Conservation (phyloP, 2,797 vertebrate species). For the Chelon labrosus region DNA sequence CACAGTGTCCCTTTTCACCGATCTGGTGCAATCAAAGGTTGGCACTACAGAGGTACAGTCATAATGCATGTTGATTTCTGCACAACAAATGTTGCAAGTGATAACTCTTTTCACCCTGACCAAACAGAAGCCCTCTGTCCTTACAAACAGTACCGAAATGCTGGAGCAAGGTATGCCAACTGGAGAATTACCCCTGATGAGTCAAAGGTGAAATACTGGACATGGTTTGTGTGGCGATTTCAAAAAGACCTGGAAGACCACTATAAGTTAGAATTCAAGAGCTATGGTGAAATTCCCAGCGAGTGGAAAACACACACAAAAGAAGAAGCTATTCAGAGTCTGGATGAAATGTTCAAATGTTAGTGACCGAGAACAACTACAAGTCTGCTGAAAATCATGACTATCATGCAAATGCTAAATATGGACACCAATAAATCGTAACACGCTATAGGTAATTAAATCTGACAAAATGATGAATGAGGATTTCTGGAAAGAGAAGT, state of each 20-base stretch:
- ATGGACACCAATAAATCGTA: too few species aligned
- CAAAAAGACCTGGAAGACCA: conserved; percentile 43
- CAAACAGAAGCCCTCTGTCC: accelerated
- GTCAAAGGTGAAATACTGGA: conserved; percentile 64
- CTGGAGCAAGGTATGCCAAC: background rate
- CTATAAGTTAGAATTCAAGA: conserved; percentile 15
- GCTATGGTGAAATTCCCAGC: conserved; percentile 25
- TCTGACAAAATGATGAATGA: conserved; percentile 48
- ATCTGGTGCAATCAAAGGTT: conserved; percentile 4
- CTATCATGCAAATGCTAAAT: background rate
- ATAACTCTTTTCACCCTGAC: accelerated
- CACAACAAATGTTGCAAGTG: conserved; percentile 66
- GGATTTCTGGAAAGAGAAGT: background rate
- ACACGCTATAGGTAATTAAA: too few species aligned
- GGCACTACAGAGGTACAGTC: background rate
- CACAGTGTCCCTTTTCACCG: conserved; percentile 71
- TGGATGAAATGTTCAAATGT: background rate
- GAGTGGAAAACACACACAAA: conserved; percentile 30
- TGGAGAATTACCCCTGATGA: conserved; percentile 66
- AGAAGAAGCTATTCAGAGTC: conserved; percentile 48
- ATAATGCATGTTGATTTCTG: conserved; percentile 24
- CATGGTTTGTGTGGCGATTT: conserved; percentile 72
- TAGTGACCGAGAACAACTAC: background rate
- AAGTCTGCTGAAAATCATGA: too few species aligned
- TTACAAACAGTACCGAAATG: conserved; percentile 46